Conservation (phyloP, 1,140 invertebrate species). For the Gerris buenoi region DNA sequence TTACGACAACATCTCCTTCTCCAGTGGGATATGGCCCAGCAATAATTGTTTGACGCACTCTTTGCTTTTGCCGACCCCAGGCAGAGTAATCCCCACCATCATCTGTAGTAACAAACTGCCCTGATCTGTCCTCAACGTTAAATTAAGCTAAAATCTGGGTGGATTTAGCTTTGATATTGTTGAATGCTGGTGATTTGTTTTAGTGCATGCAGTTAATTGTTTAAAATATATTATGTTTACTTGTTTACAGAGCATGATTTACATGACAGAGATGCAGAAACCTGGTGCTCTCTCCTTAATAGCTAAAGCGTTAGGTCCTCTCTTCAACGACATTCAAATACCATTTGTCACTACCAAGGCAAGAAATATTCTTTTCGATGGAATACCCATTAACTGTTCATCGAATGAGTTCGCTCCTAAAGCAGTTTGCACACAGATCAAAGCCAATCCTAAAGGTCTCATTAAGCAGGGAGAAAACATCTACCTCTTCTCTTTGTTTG, state of each 20-base stretch:
- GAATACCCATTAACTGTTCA: slow-evolving; percentile 49
- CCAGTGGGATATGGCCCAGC: no score
- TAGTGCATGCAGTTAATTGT: background rate
- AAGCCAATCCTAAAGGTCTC: slow-evolving; percentile 39
- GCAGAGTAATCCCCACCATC: no score
- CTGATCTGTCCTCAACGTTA: no score
- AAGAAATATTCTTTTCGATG: slow-evolving; percentile 53
- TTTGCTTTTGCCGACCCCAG: no score
- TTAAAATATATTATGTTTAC: background rate
- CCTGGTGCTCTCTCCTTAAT: slow-evolving; percentile 17
- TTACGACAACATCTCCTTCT: no score
- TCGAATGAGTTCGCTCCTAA: slow-evolving; percentile 49
- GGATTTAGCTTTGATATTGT: no score
- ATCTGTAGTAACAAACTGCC: no score
- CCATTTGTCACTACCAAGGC: slow-evolving; percentile 45
- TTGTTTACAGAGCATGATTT: slow-evolving; percentile 17
- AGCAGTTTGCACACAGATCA: slow-evolving; percentile 47
- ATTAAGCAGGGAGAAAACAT: slow-evolving; percentile 38
- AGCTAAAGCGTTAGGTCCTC: slow-evolving; percentile 21
- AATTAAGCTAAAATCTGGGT: no score
- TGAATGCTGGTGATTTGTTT: background rate
- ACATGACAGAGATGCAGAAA: slow-evolving; percentile 16
- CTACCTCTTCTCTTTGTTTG: slow-evolving; percentile 51
- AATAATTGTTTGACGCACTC: no score
- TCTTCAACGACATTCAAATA: slow-evolving; percentile 44